These are phyloP conservation scores for Yponomeuta sedellus DNA, from an alignment of 2,888 invertebrate species.

Conservation along the genomic window DNA sequence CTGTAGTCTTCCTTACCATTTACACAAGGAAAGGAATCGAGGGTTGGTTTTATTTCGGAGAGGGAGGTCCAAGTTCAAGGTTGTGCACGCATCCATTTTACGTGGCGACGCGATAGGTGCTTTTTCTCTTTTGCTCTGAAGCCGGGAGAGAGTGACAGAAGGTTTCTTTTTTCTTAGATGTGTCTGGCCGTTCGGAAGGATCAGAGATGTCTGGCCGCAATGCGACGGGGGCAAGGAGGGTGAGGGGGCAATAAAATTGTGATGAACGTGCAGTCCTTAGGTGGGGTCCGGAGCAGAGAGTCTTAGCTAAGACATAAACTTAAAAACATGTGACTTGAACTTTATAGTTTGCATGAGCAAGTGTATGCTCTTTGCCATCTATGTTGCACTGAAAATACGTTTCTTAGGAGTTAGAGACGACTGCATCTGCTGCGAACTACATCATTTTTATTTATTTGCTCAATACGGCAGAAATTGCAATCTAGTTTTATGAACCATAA, in stretches of 20 bases:
- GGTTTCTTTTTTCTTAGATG: not conserved
- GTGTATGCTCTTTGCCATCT: no score
- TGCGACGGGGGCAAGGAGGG: not conserved
- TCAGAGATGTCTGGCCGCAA: slow-evolving; percentile 9
- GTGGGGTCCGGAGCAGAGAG: not conserved
- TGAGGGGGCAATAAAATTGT: slow-evolving; percentile 8
- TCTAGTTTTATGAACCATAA: no score
- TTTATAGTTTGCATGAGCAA: no score
- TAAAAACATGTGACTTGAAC: no score
- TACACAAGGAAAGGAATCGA: not conserved
- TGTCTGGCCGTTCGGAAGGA: not conserved
- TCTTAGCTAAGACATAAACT: no score
- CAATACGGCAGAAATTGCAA: no score
- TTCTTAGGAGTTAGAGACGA: no score
- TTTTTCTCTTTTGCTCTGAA: not conserved
- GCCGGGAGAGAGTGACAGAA: not conserved
- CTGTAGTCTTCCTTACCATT: not conserved
- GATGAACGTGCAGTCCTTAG: slow-evolving; percentile 6
- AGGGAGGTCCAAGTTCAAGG: slow-evolving; percentile 10
- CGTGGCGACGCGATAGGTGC: no score
- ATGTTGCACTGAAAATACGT: no score
- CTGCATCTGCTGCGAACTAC: no score
- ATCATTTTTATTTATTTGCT: no score
- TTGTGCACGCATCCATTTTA: not conserved
- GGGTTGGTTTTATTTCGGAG: not conserved